Base-by-base conservation (phyloP, 1,140 invertebrate species). In the Homalodisca vitripennis region DNA sequence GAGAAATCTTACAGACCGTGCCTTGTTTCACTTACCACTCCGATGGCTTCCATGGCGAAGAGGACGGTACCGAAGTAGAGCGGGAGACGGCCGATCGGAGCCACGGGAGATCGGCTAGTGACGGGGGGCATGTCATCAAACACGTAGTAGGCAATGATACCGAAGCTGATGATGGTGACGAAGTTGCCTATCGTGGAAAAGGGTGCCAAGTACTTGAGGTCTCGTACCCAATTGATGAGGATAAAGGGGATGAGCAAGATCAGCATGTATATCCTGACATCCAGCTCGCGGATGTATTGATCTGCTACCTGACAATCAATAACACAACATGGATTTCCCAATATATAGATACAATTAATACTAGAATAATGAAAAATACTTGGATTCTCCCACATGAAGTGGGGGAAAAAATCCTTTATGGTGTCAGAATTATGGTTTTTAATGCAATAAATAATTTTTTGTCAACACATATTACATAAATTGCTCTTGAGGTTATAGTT, bases 101-200 rank as follows among this genome's bases (percentile, higher is more conserved):
- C 82, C 2, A 81, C 79, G 0, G 82, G 75, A 1, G 72, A 67
- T 51, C 80, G 81, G 17, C 78, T 78, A 27, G 78, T 78, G 0
- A 85, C 72, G 0, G 82, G 76, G 0, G 84, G 85, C 0, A 87
- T 70, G 62, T 88, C 85, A 70, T 84, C 79, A 74, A 90, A 85
- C 68, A 92, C 80, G 76, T 88, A 91, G 78, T 88, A 89, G 34
- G 89, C 83, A 26, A 89, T 88, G 62, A 91, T 85, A 0, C 80
- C 83, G 64, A 92, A 86, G 46, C 86, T 86, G 46, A 83, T 78
- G 17, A 87, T 81, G 3, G 87, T 87, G 1, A 87, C 79, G 0
- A 82, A 78, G 73, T 93, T 93, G 6, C 92, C 92, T 2, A 92
- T 76, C 1, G 86, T 84, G 0, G 91, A 92, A 76, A 92, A 89